These are phyloP conservation scores for Schizotus pectinicornis DNA, from an alignment of 2,888 invertebrate species.

Conservation along the genomic window DNA sequence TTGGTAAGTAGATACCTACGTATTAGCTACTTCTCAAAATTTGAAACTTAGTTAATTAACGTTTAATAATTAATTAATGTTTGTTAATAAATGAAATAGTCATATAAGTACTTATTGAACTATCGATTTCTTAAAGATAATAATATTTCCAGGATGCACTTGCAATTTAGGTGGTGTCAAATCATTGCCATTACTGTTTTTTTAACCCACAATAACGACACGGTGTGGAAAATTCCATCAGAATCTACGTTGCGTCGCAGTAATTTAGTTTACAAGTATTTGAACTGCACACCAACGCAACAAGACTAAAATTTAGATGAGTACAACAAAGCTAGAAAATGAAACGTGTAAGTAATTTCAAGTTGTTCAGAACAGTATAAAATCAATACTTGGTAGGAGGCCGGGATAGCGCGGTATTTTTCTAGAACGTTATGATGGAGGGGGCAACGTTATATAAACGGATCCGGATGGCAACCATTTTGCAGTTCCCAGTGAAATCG, in stretches of 20 bases:
- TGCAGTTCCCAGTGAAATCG: constrained; percentile 29
- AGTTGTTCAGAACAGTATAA: constrained; percentile 6
- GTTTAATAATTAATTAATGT: too few species aligned
- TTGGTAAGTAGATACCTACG: too few species aligned
- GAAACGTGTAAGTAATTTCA: background rate
- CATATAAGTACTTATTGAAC: too few species aligned
- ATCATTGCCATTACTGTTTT: background rate
- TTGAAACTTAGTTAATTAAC: too few species aligned
- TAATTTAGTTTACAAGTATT: background rate
- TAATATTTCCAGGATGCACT: too few species aligned
- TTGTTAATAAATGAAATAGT: too few species aligned
- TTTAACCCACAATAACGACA: background rate
- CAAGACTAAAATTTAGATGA: background rate
- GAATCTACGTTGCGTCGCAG: constrained; percentile 13
- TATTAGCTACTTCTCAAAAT: too few species aligned
- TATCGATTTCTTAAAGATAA: too few species aligned
- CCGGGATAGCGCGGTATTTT: constrained; percentile 11
- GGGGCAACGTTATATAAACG: constrained; percentile 17
- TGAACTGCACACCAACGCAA: background rate
- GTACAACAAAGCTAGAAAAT: background rate
- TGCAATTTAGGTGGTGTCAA: too few species aligned
- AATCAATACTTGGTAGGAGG: constrained; percentile 20
- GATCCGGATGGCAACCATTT: background rate
- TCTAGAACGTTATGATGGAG: constrained; percentile 23
- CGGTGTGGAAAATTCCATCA: constrained; percentile 22